A percentile compares a stretch with the other conserved stretches of the same genome.
phyloP scores from a whole-genome alignment of 2,113 vertebrate species.

The Eclectus roratus region DNA sequence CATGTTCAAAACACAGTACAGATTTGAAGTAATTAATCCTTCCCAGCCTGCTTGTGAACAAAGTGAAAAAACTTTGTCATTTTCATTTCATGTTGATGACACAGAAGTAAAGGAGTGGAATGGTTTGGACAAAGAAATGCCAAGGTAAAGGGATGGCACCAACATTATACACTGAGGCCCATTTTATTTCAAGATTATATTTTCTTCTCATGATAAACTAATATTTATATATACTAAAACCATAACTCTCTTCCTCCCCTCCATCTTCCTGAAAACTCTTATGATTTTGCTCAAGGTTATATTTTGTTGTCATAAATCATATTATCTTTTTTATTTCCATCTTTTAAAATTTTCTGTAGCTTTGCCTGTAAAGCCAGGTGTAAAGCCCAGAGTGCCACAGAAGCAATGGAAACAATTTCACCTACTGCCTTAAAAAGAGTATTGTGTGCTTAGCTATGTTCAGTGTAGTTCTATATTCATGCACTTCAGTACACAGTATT shows the following conservation, averaged over 20 bases:
- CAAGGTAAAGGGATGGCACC: background rate
- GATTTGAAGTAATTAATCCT: background rate
- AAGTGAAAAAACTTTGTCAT: background rate
- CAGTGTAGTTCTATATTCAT: accelerated
- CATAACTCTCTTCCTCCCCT: background rate
- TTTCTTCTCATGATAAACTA: background rate
- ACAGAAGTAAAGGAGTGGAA: background rate
- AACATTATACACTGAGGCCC: background rate
- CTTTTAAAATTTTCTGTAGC: background rate
- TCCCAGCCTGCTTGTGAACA: background rate
- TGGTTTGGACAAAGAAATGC: background rate
- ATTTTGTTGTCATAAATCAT: background rate
- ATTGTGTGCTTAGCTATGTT: background rate
- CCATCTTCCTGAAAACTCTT: background rate
- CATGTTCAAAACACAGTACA: background rate
- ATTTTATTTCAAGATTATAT: background rate
- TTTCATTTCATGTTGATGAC: background rate
- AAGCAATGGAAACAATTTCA: background rate
- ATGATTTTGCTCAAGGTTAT: background rate
- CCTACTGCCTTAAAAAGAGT: background rate
- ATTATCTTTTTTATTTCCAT: accelerated
- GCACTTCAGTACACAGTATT: background rate
- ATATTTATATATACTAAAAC: background rate
- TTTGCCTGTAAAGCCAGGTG: background rate
- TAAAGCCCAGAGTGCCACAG: background rate